Base-by-base conservation (phyloP, 2,888 invertebrate species). In the Colostygia pectinataria region DNA sequence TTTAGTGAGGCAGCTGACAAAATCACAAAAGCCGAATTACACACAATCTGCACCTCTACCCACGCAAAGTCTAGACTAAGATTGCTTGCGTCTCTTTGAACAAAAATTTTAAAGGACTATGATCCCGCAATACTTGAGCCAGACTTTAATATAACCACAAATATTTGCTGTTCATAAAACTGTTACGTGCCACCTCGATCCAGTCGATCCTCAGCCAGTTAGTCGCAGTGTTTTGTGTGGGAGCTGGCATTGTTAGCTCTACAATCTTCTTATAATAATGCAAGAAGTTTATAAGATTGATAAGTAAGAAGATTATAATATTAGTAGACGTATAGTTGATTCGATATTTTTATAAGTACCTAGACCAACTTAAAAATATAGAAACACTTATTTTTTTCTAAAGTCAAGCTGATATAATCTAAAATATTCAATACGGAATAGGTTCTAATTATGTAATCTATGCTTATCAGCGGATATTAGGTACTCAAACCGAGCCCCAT, bases 91-190 rank as follows among this genome's bases (percentile, higher is more conserved):
- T 34, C 34, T 7, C 46, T 25, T 44, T 13, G 13, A 20, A 36
- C 27, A 20, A 23, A 15, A n/a, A n/a, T 32, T 32, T 27, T 24
- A 6, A 18, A 36, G 32, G 15, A 25, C 27, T 33, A 41, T 36
- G 25, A 28, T 20, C 34, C 13, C 25, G 13, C 7, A 27, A 9
- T 12, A 20, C 24, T 13, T 12, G 31, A 23, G 24, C 34, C 9
- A 31, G 15, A 41, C 36, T 20, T 39, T 37, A 32, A 37, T 37
- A 37, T 7, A 36, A 6, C 12, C 6, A 38, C 34, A 44, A 44
- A 44, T 36, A 50, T 50, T 44, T 31, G 34, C 25, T 13, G 18
- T 34, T 39, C n/a, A 37, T 31, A 31, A 48, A 37, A 36, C 9
- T 18, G 7, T 12, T 24, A 24, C 13, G 24, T 27, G 20, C n/a